Percentiles rank a stretch among this genome's conserved stretches.
Evolutionary conservation across 2,888 invertebrate species (phyloP).

Genomic region (Microctonus brassicae): DNA sequence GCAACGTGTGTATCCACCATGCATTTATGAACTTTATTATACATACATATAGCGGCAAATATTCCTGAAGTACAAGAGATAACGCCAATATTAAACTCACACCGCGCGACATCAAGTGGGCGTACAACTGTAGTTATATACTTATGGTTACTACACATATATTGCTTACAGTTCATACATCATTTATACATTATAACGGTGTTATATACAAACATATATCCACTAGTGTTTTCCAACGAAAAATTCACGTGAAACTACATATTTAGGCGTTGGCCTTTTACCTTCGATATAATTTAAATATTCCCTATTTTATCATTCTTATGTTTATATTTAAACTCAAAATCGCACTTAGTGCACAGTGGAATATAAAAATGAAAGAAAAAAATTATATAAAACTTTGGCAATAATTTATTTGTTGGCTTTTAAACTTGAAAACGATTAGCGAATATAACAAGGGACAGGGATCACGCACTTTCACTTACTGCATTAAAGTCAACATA

Average conservation of each 20-base stretch:
- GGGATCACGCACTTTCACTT: background rate
- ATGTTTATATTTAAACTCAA: too few species aligned
- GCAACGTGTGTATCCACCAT: background rate
- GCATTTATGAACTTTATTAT: too few species aligned
- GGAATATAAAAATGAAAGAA: too few species aligned
- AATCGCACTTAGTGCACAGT: too few species aligned
- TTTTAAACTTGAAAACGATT: background rate
- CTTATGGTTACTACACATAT: slow-evolving; percentile 53
- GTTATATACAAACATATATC: slow-evolving; percentile 24
- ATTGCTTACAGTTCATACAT: slow-evolving; percentile 56
- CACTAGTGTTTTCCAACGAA: slow-evolving; percentile 43
- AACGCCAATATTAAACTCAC: slow-evolving; percentile 32
- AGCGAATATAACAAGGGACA: background rate
- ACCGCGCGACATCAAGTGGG: slow-evolving; percentile 48
- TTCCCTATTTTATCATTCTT: too few species aligned
- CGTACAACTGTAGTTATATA: slow-evolving; percentile 52
- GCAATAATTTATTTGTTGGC: background rate
- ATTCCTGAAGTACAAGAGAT: slow-evolving; percentile 14
- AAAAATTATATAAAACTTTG: too few species aligned
- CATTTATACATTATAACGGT: slow-evolving; percentile 45
- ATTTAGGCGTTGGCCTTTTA: slow-evolving; percentile 15
- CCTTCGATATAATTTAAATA: too few species aligned
- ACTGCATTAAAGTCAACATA: slow-evolving; percentile 1
- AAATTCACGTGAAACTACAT: slow-evolving; percentile 39
- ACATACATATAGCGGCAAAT: background rate